Base-by-base conservation (phyloP, 2,797 vertebrate species). In the Xerus rutilus region DNA sequence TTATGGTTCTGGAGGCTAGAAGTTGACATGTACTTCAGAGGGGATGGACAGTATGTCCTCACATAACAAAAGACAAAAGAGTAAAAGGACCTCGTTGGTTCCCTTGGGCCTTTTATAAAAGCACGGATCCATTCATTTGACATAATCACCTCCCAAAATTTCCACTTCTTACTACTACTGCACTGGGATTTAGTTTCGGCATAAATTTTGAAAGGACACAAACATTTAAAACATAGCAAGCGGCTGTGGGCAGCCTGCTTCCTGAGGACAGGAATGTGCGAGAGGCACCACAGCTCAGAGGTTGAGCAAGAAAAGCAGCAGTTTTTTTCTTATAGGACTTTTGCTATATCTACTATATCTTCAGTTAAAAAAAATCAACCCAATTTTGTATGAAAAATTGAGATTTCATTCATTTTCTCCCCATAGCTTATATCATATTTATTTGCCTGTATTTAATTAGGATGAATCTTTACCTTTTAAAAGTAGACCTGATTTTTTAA, bases 401-500 rank as follows among this genome's bases (percentile, higher is more conserved):
- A 69, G 3, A 52, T 70, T 96, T 93, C 49, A 47, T 21, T 90
- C 43, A 90, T 12, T 15, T 87, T 86, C 86, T 35, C 81, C 64
- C n/a, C 25, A 64, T 49, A 91, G 3, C 2, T 70, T 72, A 7
- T 67, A 88, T 91, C 45, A 69, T 70, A 84, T 69, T 92, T 93
- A 45, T 88, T 94, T 95, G 25, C 11, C 78, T 77, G 25, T 69
- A 54, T 39, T 74, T 93, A 93, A 67, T 64, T 91, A 77, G 72
- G 8, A 82, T 13, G 78, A 54, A 78, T 76, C 18, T 87, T 94
- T 88, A 13, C 87, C 49, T 90, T 97, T 93, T 94, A 54, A 95
- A 94, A 95, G 39, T 62, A n/a, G 52, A 1, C 30, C 77, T 95
- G 74, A 84, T 39, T 89, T 96, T 92, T 91, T 10, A 57, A 96